These are phyloP conservation scores for Orthonychiurus folsomi DNA, from an alignment of 2,888 invertebrate species.

Conservation along the genomic window DNA sequence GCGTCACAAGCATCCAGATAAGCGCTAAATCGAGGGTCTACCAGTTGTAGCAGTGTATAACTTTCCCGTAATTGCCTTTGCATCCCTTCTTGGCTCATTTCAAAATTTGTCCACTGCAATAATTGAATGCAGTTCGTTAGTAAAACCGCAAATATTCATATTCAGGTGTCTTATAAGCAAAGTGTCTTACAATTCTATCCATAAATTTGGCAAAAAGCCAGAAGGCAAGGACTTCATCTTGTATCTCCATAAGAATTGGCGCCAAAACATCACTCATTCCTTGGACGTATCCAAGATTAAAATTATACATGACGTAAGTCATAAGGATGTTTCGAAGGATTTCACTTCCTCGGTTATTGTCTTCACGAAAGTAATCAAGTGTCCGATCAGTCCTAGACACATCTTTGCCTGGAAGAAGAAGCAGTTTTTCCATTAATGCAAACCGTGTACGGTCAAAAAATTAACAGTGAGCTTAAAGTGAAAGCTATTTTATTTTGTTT, in stretches of 20 bases:
- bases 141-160: too few relatives aligned
- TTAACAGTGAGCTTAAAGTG: background rate
- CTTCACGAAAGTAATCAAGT: slow-evolving; percentile 83
- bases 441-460: background rate
- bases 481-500: slow-evolving; percentile 9
- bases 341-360: slow-evolving; percentile 77
- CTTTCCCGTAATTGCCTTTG: slow-evolving; percentile 81
- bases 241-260: slow-evolving; percentile 77
- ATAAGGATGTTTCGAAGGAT: slow-evolving; percentile 84
- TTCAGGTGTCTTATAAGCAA: background rate
- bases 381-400: slow-evolving; percentile 91
- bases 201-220: slow-evolving; percentile 99
- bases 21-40: slow-evolving; percentile 72
- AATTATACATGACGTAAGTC: slow-evolving; percentile 99
- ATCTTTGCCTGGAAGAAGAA: slow-evolving; percentile 68
- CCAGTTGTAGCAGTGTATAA: slow-evolving; percentile 67
- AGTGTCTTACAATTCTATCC: slow-evolving; percentile 72
- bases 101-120: slow-evolving; percentile 75
- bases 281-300: slow-evolving; percentile 90
- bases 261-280: slow-evolving; percentile 97
- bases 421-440: background rate
- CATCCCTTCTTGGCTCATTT: slow-evolving; percentile 94
- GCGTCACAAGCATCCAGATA: slow-evolving; percentile 80
- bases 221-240: slow-evolving; percentile 91
- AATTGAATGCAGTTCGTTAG: slow-evolving; percentile 3